Evolutionary conservation across 2,888 invertebrate species (phyloP), one percentile per base, ranked within the genome.

Genomic region (Hirtodrosophila histrioides): DNA sequence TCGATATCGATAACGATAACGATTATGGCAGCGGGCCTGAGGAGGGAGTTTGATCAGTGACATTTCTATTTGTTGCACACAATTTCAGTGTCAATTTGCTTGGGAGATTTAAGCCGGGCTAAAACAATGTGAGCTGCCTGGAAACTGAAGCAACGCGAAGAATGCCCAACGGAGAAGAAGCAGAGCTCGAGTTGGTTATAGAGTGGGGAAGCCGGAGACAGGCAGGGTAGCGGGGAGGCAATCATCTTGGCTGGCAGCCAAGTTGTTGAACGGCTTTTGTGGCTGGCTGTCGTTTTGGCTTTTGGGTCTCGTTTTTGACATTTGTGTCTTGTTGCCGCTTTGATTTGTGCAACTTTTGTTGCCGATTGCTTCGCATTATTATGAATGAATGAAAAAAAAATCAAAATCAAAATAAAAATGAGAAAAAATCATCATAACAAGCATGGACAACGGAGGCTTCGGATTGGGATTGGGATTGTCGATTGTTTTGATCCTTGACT

Each of bases 371-470:
- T 73, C 78, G 80, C 78, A 82, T 80, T 80, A 79, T 80, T 82
- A 80, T 86, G 86, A 80, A 80, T 86, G 84, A 58, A 69, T 43
- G 33, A 49, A 57, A 35, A 23, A 24, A 37, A 29, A 17, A n/a
- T 10, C 29, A 29, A 7, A 27, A 11, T 3, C 2, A 27, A 33
- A 27, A 17, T 9, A 29, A 39, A 24, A 44, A 7, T 31, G 31
- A 49, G 44, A 51, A 54, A 58, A 84, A 72, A 87, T 87, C 75
- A 87, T 84, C 88, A 84, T 88, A 84, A 87, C 88, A 84, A 88
- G 88, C 82, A 60, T 55, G 67, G 58, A 53, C 69, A 49, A 54
- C 51, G 64, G 44, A 60, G 17, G 17, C 17, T 56, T 50, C 51
- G 46, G 43, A 17, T 17, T 17, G 17, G 17, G 17, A 17, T 17